phyloP scores from a whole-genome alignment of 2,888 invertebrate genomes.

The Drosophila peninsularis region DNA sequence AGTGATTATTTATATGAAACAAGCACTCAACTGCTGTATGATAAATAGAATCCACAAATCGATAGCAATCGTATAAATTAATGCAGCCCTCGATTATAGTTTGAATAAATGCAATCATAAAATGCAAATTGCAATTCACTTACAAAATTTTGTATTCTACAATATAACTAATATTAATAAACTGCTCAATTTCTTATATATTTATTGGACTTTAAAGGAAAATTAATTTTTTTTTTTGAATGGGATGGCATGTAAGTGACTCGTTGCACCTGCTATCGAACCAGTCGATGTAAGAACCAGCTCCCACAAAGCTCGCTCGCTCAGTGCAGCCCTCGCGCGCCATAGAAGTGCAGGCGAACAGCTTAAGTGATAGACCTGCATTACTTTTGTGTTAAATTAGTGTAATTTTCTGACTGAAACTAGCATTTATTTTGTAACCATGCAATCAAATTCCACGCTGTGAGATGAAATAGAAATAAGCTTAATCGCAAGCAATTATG shows the following conservation, averaged over 20 bases:
- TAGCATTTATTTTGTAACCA: conserved; percentile 9
- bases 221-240: too few species aligned
- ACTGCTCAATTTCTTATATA: neutral
- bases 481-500: neutral
- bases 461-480: neutral
- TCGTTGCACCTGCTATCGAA: neutral
- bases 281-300: neutral
- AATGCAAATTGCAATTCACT: neutral
- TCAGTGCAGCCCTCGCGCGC: conserved; percentile 49
- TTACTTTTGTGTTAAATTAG: conserved; percentile 17
- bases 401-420: conserved; percentile 44
- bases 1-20: neutral
- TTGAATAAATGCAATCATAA: neutral
- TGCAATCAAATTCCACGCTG: neutral
- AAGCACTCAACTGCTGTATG: neutral
- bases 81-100: neutral
- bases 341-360: conserved; percentile 43
- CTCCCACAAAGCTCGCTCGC: neutral
- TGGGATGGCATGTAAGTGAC: neutral
- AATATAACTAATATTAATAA: neutral
- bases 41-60: neutral
- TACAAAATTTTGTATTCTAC: neutral
- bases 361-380: conserved; percentile 10
- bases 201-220: too few species aligned
- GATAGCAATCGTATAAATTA: neutral